Conservation (phyloP, 2,113 vertebrate species). For the Acrocephalus kingi region DNA sequence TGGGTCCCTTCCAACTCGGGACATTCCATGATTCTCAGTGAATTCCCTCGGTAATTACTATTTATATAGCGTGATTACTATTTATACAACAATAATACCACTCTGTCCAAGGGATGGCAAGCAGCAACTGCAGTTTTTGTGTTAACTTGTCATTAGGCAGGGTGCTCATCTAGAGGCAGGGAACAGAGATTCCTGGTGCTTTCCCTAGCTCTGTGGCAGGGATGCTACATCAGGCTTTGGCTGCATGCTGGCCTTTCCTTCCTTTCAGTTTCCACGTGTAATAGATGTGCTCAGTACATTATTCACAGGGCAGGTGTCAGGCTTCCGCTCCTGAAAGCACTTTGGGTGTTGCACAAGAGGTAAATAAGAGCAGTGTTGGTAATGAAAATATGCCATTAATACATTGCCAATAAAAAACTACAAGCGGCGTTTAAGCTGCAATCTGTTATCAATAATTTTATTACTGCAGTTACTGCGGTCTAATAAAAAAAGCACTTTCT, state of each 20-base stretch:
- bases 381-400: conserved; percentile 57
- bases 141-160: background rate
- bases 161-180: background rate
- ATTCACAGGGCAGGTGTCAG: background rate
- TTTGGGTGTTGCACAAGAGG: background rate
- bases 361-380: conserved; percentile 11
- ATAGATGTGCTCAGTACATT: background rate
- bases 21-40: background rate
- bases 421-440: conserved; percentile 18
- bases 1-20: background rate
- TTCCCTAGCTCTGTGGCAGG: background rate
- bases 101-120: background rate
- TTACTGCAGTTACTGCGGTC: conserved; percentile 25
- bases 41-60: background rate
- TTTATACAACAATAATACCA: conserved; percentile 3
- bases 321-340: background rate
- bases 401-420: conserved; percentile 27
- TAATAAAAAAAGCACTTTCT: conserved; percentile 68
- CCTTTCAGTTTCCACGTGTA: background rate
- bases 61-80: background rate
- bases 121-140: background rate
- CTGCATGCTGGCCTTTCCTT: background rate
- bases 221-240: accelerated
- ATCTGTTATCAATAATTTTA: conserved; percentile 68
- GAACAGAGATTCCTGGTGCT: background rate